Conservation (phyloP, 2,797 vertebrate genomes). For the Darevskia mixta region DNA sequence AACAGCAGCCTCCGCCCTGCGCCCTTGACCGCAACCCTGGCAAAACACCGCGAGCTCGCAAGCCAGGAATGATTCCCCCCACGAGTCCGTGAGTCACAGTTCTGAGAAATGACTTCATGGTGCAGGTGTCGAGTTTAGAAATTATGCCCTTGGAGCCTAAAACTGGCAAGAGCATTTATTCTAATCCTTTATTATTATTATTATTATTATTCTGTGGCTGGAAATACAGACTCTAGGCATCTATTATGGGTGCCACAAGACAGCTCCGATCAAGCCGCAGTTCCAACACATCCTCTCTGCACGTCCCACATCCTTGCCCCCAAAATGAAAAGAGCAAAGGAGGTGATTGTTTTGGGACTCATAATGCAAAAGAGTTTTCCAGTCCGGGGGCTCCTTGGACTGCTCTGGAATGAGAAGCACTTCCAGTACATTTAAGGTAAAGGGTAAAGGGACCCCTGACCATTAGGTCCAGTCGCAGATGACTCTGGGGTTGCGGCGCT, state of each 20-base stretch:
- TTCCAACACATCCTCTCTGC: background rate
- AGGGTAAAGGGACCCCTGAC: no score
- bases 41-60: background rate
- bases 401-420: background rate
- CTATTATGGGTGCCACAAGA: background rate
- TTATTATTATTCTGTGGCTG: background rate
- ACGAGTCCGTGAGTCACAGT: background rate
- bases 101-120: constrained; percentile 1
- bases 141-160: no score
- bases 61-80: background rate
- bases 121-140: background rate
- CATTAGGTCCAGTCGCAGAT: no score
- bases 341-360: background rate
- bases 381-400: background rate
- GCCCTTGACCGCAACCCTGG: background rate
- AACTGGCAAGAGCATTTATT: background rate
- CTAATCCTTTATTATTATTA: no score
- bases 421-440: background rate
- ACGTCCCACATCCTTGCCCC: background rate
- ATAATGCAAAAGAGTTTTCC: background rate
- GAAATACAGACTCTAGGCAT: background rate
- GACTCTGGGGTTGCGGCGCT: no score
- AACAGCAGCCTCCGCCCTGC: fast-evolving
- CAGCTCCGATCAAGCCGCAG: background rate
- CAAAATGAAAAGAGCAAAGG: background rate